phyloP scores from a whole-genome alignment of 2,797 vertebrate species.

The Chloroceryle amazona region DNA sequence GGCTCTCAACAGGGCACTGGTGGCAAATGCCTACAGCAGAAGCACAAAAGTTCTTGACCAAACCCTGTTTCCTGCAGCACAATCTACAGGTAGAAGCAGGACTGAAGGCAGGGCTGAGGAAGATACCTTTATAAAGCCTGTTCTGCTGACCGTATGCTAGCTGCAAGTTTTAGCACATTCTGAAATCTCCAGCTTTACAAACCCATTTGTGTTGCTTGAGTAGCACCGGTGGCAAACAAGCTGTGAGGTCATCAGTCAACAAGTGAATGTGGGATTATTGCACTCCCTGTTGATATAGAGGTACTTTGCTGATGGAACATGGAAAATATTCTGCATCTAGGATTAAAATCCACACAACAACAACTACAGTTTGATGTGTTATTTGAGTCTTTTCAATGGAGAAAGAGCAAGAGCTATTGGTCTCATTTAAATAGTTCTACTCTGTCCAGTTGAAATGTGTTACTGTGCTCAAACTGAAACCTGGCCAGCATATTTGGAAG shows the following conservation, averaged over 20 bases:
- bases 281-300: neutral
- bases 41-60: neutral
- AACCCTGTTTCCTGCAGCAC: neutral
- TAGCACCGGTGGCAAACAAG: neutral
- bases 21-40: rapidly evolving
- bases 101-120: neutral
- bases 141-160: neutral
- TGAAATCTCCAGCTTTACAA: neutral
- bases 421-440: neutral
- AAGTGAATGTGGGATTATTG: rapidly evolving
- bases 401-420: neutral
- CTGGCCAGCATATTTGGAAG: neutral
- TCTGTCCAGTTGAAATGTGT: neutral
- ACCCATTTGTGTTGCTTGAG: neutral
- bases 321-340: neutral
- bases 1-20: neutral
- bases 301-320: neutral
- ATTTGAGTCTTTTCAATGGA: neutral
- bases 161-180: neutral
- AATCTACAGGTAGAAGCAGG: neutral
- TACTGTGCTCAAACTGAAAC: neutral
- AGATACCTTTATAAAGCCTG: neutral
- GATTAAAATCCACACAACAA: neutral
- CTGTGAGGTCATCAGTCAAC: neutral
- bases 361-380: neutral